Percentiles rank a stretch among this genome's conserved stretches.
Conservation (phyloP, 2,888 invertebrate genomes). For the Cosmorhoe ocellata region DNA sequence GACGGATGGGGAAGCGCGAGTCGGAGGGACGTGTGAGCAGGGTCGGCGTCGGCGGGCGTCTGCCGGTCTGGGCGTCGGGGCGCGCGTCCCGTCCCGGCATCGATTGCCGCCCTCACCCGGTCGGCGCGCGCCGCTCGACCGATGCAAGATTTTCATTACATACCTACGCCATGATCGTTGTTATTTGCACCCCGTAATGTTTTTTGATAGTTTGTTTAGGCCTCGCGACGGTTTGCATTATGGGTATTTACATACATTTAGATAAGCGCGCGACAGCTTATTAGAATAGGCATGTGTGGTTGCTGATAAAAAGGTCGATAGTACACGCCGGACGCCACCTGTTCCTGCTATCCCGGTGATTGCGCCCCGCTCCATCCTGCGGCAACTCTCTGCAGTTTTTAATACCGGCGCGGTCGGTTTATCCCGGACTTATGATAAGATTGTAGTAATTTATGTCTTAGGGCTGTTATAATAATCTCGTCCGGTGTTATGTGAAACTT, state of each 20-base stretch:
- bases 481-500: slow-evolving; percentile 13
- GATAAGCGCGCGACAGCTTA: slow-evolving; percentile 40
- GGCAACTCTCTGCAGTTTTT: slow-evolving; percentile 47
- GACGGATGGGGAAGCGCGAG: slow-evolving; percentile 64
- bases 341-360: slow-evolving; percentile 56
- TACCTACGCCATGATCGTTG: slow-evolving; percentile 75
- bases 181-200: slow-evolving; percentile 81
- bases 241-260: slow-evolving; percentile 49
- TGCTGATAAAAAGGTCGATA: slow-evolving; percentile 59
- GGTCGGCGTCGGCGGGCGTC: slow-evolving; percentile 81
- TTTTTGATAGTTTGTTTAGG: slow-evolving; percentile 78
- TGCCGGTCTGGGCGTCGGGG: slow-evolving; percentile 84
- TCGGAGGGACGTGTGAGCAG: slow-evolving; percentile 66
- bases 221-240: slow-evolving; percentile 48
- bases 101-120: slow-evolving; percentile 77
- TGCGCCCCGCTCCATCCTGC: slow-evolving; percentile 50
- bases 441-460: slow-evolving; percentile 22
- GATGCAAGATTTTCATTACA: slow-evolving; percentile 80
- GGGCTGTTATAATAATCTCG: slow-evolving; percentile 9
- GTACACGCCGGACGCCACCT: slow-evolving; percentile 56
- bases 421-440: slow-evolving; percentile 22
- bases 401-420: slow-evolving; percentile 39
- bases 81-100: slow-evolving; percentile 81
- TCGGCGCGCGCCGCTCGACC: slow-evolving; percentile 74
- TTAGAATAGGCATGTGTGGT: slow-evolving; percentile 44